Percentiles rank a stretch among this genome's conserved stretches.
Conservation (phyloP, 1,140 invertebrate genomes). For the Zaprionus davidi region DNA sequence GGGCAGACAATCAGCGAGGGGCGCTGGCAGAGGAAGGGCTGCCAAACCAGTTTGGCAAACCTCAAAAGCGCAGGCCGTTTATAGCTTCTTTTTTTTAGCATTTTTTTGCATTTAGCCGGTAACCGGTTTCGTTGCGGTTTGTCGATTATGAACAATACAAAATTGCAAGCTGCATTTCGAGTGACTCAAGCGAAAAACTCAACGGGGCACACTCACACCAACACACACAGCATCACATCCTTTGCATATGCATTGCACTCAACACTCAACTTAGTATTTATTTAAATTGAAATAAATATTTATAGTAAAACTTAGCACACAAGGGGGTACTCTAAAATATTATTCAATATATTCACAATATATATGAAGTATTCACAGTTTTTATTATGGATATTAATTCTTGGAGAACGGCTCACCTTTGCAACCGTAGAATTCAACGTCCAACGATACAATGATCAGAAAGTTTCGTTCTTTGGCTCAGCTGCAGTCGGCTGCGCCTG, state of each 20-base stretch:
- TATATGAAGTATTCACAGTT: slow-evolving; percentile 35
- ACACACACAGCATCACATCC: slow-evolving; percentile 11
- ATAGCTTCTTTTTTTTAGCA: neutral
- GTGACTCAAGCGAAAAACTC: slow-evolving; percentile 44
- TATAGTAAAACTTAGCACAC: slow-evolving; percentile 22
- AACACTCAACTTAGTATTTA: slow-evolving; percentile 31
- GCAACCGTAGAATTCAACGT: slow-evolving; percentile 84
- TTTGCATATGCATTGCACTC: slow-evolving; percentile 16
- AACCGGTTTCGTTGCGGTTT: slow-evolving; percentile 69
- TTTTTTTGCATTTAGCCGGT: slow-evolving; percentile 64
- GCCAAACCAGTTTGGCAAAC: slow-evolving; percentile 60
- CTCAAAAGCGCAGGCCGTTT: slow-evolving; percentile 16
- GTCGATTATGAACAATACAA: slow-evolving; percentile 30
- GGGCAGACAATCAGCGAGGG: slow-evolving; percentile 15
- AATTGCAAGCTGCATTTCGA: slow-evolving; percentile 58
- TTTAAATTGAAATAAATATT: slow-evolving; percentile 30
- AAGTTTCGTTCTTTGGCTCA: slow-evolving; percentile 76
- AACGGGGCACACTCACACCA: neutral
- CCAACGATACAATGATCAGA: slow-evolving; percentile 84
- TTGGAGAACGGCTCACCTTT: slow-evolving; percentile 83
- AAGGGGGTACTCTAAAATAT: neutral
- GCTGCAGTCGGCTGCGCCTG: slow-evolving; percentile 56
- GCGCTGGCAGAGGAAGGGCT: neutral
- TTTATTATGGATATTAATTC: slow-evolving; percentile 37
- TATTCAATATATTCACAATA: slow-evolving; percentile 14